Evolutionary conservation across 2,888 invertebrate species (phyloP).

Genomic region (Macrosoma leucophasiata): DNA sequence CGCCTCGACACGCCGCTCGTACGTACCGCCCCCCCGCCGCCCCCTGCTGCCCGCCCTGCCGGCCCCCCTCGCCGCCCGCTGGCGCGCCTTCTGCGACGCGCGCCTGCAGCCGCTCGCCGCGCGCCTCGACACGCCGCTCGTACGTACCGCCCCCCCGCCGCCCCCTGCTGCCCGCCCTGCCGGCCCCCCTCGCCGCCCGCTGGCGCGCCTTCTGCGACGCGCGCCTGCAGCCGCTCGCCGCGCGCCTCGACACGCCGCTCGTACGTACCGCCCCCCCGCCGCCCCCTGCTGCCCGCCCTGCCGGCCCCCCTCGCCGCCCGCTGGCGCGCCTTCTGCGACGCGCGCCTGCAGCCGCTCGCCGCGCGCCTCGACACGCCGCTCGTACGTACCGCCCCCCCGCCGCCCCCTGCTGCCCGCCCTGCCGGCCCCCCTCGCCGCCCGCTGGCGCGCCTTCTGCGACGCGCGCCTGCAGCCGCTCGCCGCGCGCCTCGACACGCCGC

Average conservation of each 20-base stretch:
- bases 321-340: slow-evolving; percentile 36
- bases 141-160: slow-evolving; percentile 22
- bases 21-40: not conserved
- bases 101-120: slow-evolving; percentile 37
- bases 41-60: slow-evolving; percentile 6
- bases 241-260: slow-evolving; percentile 46
- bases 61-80: slow-evolving; percentile 27
- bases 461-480: slow-evolving; percentile 35
- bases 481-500: slow-evolving; percentile 45
- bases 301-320: slow-evolving; percentile 26
- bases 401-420: slow-evolving; percentile 15
- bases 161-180: slow-evolving; percentile 18
- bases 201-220: slow-evolving; percentile 36
- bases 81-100: slow-evolving; percentile 34
- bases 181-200: slow-evolving; percentile 25
- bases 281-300: slow-evolving; percentile 16
- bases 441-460: slow-evolving; percentile 38
- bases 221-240: slow-evolving; percentile 36
- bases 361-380: slow-evolving; percentile 47
- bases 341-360: slow-evolving; percentile 35
- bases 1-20: not conserved
- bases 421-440: slow-evolving; percentile 22
- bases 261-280: slow-evolving; percentile 28
- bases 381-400: slow-evolving; percentile 28
- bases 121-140: slow-evolving; percentile 49